Evolutionary conservation across 2,113 vertebrate genomes (phyloP), one percentile per base, ranked within the genome.

Genomic region (Pachycephala philippinensis): DNA sequence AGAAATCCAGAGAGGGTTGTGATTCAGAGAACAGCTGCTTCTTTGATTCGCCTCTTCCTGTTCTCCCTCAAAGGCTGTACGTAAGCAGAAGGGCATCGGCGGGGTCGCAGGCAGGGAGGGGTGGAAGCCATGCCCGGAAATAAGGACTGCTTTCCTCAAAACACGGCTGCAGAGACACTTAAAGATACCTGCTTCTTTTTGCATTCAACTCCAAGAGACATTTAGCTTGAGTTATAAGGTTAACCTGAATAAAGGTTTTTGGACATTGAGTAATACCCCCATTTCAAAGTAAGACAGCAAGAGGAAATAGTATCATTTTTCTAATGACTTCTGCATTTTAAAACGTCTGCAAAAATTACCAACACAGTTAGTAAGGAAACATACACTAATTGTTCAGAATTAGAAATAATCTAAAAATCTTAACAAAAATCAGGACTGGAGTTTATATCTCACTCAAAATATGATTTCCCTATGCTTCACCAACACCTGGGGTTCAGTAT

Each of bases 11-110:
- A 77, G 94, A 94, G 93, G 75, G 54, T 76, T 92, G 78, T 96
- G 93, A 97, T 95, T 97, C 91, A 96, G 89, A 89, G 90, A 96
- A 69, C 89, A 97, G 95, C 94, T 97, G 91, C 84, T 91, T 52
- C 95, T 84, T 87, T 93, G 83, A 90, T 91, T 95, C 0, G 30
- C 45, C 66, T 94, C 87, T 95, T 97, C 95, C 94, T 95, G 89
- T 74, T 87, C 93, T 82, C 84, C 14, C 78, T 88, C n/a, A 35
- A 75, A 77, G 78, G 78, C 91, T 22, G 37, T 54, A 72, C 19
- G 15, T 69, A 93, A 96, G 87, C 84, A 97, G 75, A 80, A 91
- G 89, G 90, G 56, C 91, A 87, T 12, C 4, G 3, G 44, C 6
- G 2, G 68, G 81, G 89, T 89, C 7, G 0, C 59, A 30, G 65